phyloP scores from a whole-genome alignment of 2,797 vertebrate genomes.

The Trichosurus vulpecula region DNA sequence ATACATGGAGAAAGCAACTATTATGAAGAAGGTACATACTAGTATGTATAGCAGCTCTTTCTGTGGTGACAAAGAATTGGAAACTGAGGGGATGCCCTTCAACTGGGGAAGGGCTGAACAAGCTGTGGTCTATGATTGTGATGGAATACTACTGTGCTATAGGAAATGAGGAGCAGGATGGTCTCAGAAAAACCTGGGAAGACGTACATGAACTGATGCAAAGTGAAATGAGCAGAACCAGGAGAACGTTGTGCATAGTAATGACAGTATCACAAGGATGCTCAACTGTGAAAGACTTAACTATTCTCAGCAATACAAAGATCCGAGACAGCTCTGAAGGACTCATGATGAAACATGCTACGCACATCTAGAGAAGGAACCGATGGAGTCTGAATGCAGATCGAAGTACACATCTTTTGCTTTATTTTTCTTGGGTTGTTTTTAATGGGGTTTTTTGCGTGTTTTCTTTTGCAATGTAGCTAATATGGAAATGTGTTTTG shows the following conservation, averaged over 20 bases:
- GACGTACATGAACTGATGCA: not conserved
- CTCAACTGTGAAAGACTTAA: not conserved
- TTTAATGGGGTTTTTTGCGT: not conserved
- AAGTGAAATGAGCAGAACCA: not conserved
- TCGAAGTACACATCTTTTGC: not conserved
- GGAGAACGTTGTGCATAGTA: not conserved
- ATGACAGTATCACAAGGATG: not conserved
- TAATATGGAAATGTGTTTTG: not conserved
- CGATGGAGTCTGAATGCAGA: not conserved
- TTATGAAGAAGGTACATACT: not conserved
- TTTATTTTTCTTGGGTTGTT: not conserved
- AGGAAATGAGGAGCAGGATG: not conserved
- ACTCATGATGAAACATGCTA: not conserved
- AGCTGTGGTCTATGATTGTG: not conserved
- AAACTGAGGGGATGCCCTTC: not conserved
- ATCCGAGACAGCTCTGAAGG: not conserved
- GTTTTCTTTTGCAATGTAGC: not conserved
- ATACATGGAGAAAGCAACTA: not conserved
- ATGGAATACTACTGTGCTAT: not conserved
- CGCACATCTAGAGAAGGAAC: not conserved
- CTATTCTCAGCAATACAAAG: not conserved
- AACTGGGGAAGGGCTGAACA: not conserved
- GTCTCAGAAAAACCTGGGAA: not conserved
- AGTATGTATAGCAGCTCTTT: not conserved
- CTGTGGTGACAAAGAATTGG: not conserved